A percentile compares a stretch with the other conserved stretches of the same genome.
Conservation (phyloP, 2,888 invertebrate species). For the Anaspis maculata region DNA sequence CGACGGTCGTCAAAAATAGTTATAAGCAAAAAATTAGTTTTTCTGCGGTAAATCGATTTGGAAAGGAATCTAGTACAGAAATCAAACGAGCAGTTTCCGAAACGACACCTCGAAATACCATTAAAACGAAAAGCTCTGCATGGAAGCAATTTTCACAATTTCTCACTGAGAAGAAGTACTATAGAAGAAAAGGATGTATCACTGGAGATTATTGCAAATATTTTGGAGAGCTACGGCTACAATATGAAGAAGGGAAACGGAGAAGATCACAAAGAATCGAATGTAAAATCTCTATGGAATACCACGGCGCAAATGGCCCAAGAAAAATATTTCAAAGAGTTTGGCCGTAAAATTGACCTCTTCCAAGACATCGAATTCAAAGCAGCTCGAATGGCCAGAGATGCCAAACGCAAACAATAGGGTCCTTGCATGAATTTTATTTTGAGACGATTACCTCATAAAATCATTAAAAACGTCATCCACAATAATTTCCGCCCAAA, state of each 20-base stretch:
- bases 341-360: too few relatives aligned
- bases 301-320: neutral
- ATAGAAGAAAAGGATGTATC: neutral
- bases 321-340: too few relatives aligned
- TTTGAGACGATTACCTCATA: too few relatives aligned
- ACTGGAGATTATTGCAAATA: neutral
- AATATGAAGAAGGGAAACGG: conserved; percentile 17
- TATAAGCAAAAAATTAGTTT: too few relatives aligned
- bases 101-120: neutral
- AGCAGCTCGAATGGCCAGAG: too few relatives aligned
- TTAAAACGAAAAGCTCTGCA: neutral
- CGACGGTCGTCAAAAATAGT: too few relatives aligned
- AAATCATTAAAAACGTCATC: too few relatives aligned
- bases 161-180: neutral
- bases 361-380: too few relatives aligned
- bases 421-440: too few relatives aligned
- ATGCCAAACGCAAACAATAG: too few relatives aligned
- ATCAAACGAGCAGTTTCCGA: neutral
- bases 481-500: too few relatives aligned
- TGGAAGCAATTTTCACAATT: neutral
- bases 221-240: conserved; percentile 13
- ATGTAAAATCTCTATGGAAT: conserved; percentile 16
- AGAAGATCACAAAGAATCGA: conserved; percentile 16
- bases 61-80: neutral
- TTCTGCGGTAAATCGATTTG: too few relatives aligned